A percentile compares a stretch with the other conserved stretches of the same genome.
Evolutionary conservation across 2,113 vertebrate species (phyloP).

Genomic region (Fulica atra): DNA sequence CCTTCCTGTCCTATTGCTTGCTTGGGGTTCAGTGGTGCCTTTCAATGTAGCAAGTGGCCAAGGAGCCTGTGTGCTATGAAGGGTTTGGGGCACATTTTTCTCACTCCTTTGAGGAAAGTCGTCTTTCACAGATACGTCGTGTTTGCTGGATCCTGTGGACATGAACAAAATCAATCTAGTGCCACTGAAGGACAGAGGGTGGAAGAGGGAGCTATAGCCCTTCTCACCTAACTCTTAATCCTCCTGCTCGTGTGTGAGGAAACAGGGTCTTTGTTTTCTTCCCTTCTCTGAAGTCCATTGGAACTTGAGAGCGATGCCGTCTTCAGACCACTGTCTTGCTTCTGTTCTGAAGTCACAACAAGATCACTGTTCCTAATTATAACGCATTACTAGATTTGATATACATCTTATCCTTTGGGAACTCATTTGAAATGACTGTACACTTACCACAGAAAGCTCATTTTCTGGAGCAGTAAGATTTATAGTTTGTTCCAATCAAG

Average conservation of each 20-base stretch:
- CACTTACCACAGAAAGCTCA: neutral
- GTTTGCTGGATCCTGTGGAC: neutral
- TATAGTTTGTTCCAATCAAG: neutral
- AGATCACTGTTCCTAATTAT: neutral
- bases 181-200: neutral
- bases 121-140: rapidly evolving
- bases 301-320: neutral
- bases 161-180: neutral
- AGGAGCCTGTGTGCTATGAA: neutral
- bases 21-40: neutral
- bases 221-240: neutral
- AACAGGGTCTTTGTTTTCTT: neutral
- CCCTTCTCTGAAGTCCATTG: neutral
- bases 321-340: neutral
- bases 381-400: neutral
- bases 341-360: neutral
- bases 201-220: neutral
- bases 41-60: neutral
- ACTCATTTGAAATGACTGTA: neutral
- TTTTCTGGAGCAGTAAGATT: neutral
- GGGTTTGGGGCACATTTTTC: neutral
- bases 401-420: neutral
- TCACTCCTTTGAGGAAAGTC: neutral
- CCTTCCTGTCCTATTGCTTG: neutral
- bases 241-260: neutral